Evolutionary conservation across 2,797 vertebrate genomes (phyloP).

Genomic region (Philypnodon macrostomus): DNA sequence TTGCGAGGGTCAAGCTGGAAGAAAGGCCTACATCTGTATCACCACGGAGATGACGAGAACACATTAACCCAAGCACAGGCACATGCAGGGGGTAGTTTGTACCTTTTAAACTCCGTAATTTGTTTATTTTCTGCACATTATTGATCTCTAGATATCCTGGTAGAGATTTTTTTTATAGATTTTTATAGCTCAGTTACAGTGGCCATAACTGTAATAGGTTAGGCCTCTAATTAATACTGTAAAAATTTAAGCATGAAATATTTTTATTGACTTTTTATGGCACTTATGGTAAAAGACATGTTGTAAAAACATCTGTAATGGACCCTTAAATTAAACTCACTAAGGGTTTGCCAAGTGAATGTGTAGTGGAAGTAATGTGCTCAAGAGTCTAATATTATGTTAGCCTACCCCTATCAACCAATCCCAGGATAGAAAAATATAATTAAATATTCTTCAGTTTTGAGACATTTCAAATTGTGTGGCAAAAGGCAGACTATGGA

Average conservation of each 20-base stretch:
- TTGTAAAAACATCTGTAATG: slow-evolving; percentile 5
- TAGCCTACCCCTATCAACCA: slow-evolving; percentile 19
- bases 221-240: slow-evolving; percentile 5
- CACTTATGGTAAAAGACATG: slow-evolving; percentile 8
- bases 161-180: background rate
- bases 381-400: background rate
- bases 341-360: slow-evolving; percentile 6
- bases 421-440: slow-evolving; percentile 44
- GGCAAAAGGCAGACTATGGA: slow-evolving; percentile 34
- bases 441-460: slow-evolving; percentile 54
- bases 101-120: background rate
- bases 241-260: slow-evolving; percentile 11
- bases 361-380: background rate
- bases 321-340: slow-evolving; percentile 8
- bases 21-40: slow-evolving; percentile 80
- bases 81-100: slow-evolving; percentile 2
- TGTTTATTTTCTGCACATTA: slow-evolving; percentile 5
- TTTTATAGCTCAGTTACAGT: slow-evolving; percentile 4
- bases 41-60: slow-evolving; percentile 63
- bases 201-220: slow-evolving; percentile 1
- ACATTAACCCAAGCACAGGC: slow-evolving; percentile 29
- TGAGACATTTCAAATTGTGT: slow-evolving; percentile 43
- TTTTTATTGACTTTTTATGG: slow-evolving; percentile 10
- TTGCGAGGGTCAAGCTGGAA: slow-evolving; percentile 78
- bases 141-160: slow-evolving; percentile 15